Evolutionary conservation across 2,888 invertebrate species (phyloP).

Genomic region (Perdita meconis): DNA sequence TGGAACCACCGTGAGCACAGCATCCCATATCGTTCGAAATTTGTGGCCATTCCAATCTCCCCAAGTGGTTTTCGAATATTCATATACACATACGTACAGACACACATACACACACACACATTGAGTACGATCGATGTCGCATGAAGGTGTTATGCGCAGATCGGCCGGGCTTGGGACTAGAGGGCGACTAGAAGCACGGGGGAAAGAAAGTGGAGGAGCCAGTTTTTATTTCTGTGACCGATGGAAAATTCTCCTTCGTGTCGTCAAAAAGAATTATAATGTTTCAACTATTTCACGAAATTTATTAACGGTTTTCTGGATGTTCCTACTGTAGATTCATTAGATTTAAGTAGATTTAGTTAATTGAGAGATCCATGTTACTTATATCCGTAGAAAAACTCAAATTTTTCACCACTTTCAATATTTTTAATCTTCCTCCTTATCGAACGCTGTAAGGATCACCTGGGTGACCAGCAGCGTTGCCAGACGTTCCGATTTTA

Average conservation of each 20-base stretch:
- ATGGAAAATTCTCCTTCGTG: neutral
- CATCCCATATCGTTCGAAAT: constrained; percentile 38
- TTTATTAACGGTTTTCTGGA: no score
- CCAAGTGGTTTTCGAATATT: constrained; percentile 57
- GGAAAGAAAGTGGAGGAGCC: constrained; percentile 31
- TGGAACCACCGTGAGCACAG: neutral
- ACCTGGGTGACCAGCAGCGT: no score
- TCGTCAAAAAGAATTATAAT: neutral
- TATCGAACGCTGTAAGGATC: no score
- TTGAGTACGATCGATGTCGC: constrained; percentile 68
- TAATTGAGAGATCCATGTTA: no score
- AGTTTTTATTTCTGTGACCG: neutral
- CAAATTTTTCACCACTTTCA: no score
- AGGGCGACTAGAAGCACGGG: constrained; percentile 46
- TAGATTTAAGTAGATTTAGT: neutral
- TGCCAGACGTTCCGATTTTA: no score
- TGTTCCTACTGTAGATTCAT: no score
- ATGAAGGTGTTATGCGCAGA: constrained; percentile 70
- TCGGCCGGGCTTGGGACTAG: constrained; percentile 63
- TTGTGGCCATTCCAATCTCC: constrained; percentile 50
- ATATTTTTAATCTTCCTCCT: no score
- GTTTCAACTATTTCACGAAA: no score
- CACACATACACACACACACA: constrained; percentile 32
- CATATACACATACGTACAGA: constrained; percentile 5
- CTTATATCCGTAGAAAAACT: no score